Conservation (phyloP, 2,888 invertebrate species). For the Lathronympha strigana region DNA sequence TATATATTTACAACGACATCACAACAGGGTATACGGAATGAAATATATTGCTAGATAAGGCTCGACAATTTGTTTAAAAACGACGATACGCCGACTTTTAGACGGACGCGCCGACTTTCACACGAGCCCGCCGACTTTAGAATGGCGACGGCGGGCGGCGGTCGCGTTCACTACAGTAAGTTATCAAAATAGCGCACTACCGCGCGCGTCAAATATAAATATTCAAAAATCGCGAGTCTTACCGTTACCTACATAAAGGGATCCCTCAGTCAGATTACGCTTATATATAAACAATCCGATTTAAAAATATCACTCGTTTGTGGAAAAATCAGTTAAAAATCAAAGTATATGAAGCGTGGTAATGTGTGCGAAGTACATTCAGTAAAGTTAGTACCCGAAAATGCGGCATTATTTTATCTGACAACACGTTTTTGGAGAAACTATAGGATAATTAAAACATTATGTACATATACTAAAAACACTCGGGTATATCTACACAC, state of each 20-base stretch:
- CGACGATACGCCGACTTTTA: slow-evolving; percentile 4
- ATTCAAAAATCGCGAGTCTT: slow-evolving; percentile 29
- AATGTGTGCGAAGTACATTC: slow-evolving; percentile 23
- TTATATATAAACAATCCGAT: slow-evolving; percentile 51
- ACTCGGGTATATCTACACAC: not conserved
- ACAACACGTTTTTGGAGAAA: too few species aligned
- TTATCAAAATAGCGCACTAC: slow-evolving; percentile 20
- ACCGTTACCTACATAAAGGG: slow-evolving; percentile 19
- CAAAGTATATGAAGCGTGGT: slow-evolving; percentile 1
- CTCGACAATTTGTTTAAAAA: slow-evolving; percentile 21
- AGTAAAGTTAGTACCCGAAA: not conserved
- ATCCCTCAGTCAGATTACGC: slow-evolving; percentile 55
- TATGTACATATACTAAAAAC: not conserved
- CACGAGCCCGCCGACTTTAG: slow-evolving; percentile 5
- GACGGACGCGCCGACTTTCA: slow-evolving; percentile 12
- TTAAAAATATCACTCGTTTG: slow-evolving; percentile 48
- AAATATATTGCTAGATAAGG: slow-evolving; percentile 49
- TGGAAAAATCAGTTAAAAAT: slow-evolving; percentile 42
- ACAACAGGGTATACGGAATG: slow-evolving; percentile 68
- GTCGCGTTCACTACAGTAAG: slow-evolving; percentile 28
- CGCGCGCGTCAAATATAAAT: slow-evolving; percentile 13
- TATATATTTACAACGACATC: slow-evolving; percentile 72
- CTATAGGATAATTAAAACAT: not conserved
- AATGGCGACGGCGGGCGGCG: slow-evolving; percentile 1
- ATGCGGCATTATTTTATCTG: too few species aligned